A percentile compares a stretch with the other conserved stretches of the same genome.
These are phyloP conservation scores for Bufo bufo DNA, from an alignment of 2,113 vertebrate genomes.

Conservation along the genomic window DNA sequence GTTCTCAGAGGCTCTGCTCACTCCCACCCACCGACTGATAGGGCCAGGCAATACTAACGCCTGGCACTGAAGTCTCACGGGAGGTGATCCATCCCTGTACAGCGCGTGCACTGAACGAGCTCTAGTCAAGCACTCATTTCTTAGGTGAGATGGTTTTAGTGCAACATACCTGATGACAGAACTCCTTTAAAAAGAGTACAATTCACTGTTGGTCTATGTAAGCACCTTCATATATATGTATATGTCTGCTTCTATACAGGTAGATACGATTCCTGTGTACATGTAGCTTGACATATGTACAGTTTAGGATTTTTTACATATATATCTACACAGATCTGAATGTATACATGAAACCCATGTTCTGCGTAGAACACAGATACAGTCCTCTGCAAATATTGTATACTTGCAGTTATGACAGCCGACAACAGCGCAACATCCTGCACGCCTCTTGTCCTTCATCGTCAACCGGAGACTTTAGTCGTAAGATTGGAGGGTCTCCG, in stretches of 20 bases:
- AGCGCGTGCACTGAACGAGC: too few species aligned
- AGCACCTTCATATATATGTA: not conserved
- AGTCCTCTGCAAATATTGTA: not conserved
- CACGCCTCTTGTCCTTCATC: constrained; percentile 87
- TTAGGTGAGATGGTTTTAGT: too few species aligned
- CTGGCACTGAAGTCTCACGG: too few species aligned
- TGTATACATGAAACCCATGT: constrained; percentile 10
- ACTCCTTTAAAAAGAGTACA: too few species aligned
- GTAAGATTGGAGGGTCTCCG: constrained; percentile 91
- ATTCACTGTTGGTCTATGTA: not conserved
- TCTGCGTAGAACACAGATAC: constrained; percentile 30
- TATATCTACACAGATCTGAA: not conserved
- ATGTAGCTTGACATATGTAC: not conserved
- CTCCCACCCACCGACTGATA: too few species aligned
- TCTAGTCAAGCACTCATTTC: too few species aligned
- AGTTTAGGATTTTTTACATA: not conserved
- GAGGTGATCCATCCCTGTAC: too few species aligned
- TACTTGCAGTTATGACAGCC: constrained; percentile 79
- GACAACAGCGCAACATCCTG: constrained; percentile 87
- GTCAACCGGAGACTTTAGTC: constrained; percentile 90
- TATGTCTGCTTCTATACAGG: not conserved
- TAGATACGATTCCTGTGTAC: not conserved
- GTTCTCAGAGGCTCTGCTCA: too few species aligned
- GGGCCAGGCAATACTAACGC: too few species aligned
- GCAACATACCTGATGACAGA: too few species aligned